Evolutionary conservation across 2,888 invertebrate species (phyloP), one percentile per base, ranked within the genome.

Genomic region (Bellardia bayeri): DNA sequence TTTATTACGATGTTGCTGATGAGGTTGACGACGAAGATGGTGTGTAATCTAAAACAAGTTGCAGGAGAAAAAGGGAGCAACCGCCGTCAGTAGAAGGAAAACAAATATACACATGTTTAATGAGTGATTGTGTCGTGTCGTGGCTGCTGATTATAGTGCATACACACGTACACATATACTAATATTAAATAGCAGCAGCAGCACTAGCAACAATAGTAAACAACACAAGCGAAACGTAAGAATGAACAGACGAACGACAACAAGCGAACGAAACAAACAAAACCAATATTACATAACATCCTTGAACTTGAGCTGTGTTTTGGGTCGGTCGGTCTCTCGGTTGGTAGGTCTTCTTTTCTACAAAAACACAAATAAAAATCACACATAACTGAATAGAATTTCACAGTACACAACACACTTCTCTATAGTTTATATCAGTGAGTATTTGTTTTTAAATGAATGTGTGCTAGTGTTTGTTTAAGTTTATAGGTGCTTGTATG

Each of bases 271-370:
- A 45, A 16, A 23, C 45, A 16, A 61, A 54, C 45, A 69, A 82
- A 83, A 83, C 56, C 49, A 69, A 64, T 90, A 90, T 92, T 92
- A 91, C 93, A 93, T 93, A 93, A 93, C 91, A 93, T 92, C 93
- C 93, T 93, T 93, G 93, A 93, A 93, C 93, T 93, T 93, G 93
- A 93, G 92, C 90, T 90, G 88, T 89, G 91, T 90, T 89, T 89
- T 90, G 89, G 90, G 89, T 91, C 89, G 90, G 85, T 91, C 89
- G 89, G 89, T 89, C 88, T 84, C 89, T 86, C 88, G 89, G 89
- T 89, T 89, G 89, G 85, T 90, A 88, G 84, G 86, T 86, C 88
- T 88, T 84, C 88, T 79, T 82, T 64, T 69, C 42, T 42, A 71
- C 74, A 72, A 54, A 33, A 42, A 37, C 69, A 75, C 30, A 71